These are phyloP conservation scores for Amniataba percoides DNA, from an alignment of 2,797 vertebrate genomes.

Conservation along the genomic window DNA sequence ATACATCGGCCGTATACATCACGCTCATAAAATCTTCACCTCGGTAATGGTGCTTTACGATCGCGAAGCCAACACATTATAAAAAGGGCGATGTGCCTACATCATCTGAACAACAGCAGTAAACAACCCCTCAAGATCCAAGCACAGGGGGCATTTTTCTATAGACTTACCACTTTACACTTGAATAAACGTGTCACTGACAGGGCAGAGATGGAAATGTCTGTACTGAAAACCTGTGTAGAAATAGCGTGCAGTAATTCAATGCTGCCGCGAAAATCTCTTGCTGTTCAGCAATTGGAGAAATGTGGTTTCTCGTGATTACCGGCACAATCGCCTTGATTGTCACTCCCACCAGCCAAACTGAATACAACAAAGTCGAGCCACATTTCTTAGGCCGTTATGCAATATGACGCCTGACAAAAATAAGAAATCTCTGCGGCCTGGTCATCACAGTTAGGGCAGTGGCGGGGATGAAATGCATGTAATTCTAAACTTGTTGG, in stretches of 20 bases:
- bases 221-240: constrained; percentile 6
- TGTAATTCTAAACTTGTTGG: neutral
- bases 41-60: constrained; percentile 4
- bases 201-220: constrained; percentile 17
- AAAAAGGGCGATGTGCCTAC: constrained; percentile 7
- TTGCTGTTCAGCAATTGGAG: constrained; percentile 13
- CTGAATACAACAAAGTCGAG: constrained; percentile 16
- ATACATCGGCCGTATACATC: constrained; percentile 7
- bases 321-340: constrained; percentile 36
- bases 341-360: constrained; percentile 28
- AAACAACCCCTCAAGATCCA: constrained; percentile 7
- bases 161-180: neutral
- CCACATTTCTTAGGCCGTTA: constrained; percentile 8
- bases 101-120: constrained; percentile 8
- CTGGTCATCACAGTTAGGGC: neutral
- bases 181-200: neutral
- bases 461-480: neutral
- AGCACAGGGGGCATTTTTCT: neutral
- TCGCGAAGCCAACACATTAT: constrained; percentile 4
- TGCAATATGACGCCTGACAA: constrained; percentile 3
- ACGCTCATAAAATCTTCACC: constrained; percentile 13
- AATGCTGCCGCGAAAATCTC: constrained; percentile 14
- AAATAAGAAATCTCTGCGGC: constrained; percentile 2
- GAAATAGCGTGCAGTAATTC: constrained; percentile 7
- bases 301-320: constrained; percentile 29